Percentiles rank a stretch among this genome's conserved stretches.
phyloP scores from a whole-genome alignment of 2,797 vertebrate genomes.

The Anguilla anguilla region DNA sequence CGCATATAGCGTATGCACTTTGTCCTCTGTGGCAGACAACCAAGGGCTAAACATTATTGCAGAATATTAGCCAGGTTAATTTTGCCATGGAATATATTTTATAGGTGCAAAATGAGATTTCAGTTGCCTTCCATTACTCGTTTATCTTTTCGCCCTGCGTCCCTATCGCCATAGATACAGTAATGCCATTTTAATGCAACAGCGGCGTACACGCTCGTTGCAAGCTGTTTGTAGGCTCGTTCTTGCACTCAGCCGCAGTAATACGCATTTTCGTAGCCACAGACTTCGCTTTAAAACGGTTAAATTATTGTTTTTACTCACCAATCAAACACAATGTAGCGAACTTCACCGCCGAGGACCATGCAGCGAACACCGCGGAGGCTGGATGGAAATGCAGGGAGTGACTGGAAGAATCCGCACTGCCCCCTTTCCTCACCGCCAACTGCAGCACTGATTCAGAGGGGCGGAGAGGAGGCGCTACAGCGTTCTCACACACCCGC shows the following conservation, averaged over 20 bases:
- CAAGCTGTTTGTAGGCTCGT: background rate
- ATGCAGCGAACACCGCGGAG: background rate
- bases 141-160: background rate
- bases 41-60: background rate
- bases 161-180: slow-evolving; percentile 13
- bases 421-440: slow-evolving; percentile 27
- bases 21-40: background rate
- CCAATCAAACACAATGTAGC: slow-evolving; percentile 28
- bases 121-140: background rate
- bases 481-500: slow-evolving; percentile 4
- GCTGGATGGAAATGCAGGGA: slow-evolving; percentile 28
- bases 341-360: slow-evolving; percentile 20
- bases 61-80: background rate
- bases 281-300: background rate
- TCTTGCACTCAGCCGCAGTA: background rate
- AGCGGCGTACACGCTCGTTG: background rate
- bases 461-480: slow-evolving; percentile 40
- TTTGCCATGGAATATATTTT: no score
- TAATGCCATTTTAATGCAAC: slow-evolving; percentile 17
- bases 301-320: slow-evolving; percentile 33
- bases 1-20: background rate
- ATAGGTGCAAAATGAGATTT: background rate
- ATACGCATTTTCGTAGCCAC: background rate
- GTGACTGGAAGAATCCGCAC: slow-evolving; percentile 40
- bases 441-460: slow-evolving; percentile 40